Evolutionary conservation across 2,888 invertebrate species (phyloP).

Genomic region (Chirona hameri): DNA sequence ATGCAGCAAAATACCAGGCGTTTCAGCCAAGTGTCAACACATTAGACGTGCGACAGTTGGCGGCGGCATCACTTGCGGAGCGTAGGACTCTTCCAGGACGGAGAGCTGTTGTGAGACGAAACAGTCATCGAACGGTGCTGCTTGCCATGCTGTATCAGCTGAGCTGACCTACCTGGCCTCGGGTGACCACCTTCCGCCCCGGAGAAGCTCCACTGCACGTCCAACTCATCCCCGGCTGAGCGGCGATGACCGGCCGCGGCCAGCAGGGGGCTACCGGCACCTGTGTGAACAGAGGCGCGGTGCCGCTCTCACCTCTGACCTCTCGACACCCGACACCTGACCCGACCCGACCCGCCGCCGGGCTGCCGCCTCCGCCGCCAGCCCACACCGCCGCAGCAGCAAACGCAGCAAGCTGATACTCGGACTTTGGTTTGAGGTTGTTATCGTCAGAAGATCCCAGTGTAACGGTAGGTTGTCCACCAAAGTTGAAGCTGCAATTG

Average conservation of each 20-base stretch:
- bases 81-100: not conserved
- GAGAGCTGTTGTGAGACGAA: not conserved
- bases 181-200: too few relatives aligned
- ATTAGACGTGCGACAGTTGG: not conserved
- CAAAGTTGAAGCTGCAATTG: too few relatives aligned
- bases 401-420: too few relatives aligned
- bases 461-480: too few relatives aligned
- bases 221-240: not conserved
- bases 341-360: not conserved
- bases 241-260: not conserved
- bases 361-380: not conserved
- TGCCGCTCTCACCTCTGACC: not conserved
- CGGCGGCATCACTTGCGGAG: not conserved
- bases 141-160: not conserved
- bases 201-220: constrained; percentile 14
- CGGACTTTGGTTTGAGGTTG: too few relatives aligned
- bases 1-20: too few relatives aligned
- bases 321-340: not conserved
- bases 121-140: too few relatives aligned
- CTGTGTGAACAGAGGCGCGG: not conserved
- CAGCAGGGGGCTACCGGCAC: not conserved
- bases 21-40: not conserved
- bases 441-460: too few relatives aligned
- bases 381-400: not conserved
- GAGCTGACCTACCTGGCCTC: not conserved